These are phyloP conservation scores for Platypus cylindrus DNA, from an alignment of 2,888 invertebrate genomes.

Conservation along the genomic window DNA sequence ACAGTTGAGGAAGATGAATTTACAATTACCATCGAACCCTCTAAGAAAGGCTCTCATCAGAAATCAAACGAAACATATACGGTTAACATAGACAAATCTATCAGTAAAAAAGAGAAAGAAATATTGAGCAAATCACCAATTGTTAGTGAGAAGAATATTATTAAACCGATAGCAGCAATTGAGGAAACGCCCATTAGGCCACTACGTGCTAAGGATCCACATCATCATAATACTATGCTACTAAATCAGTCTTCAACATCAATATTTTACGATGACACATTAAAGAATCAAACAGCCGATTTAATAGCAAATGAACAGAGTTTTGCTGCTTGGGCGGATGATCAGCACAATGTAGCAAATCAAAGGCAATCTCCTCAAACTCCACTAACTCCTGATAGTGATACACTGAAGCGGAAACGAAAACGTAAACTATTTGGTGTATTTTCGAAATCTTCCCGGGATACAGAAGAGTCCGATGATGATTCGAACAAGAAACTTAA, in stretches of 20 bases:
- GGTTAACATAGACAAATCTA: slow-evolving; percentile 24
- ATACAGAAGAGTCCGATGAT: slow-evolving; percentile 28
- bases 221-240: slow-evolving; percentile 26
- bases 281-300: slow-evolving; percentile 25
- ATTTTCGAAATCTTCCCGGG: slow-evolving; percentile 28
- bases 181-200: slow-evolving; percentile 20
- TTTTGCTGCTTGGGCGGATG: slow-evolving; percentile 26
- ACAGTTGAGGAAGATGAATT: slow-evolving; percentile 29
- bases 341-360: slow-evolving; percentile 18
- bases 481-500: slow-evolving; percentile 30
- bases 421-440: slow-evolving; percentile 26
- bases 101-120: slow-evolving; percentile 24
- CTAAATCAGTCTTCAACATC: slow-evolving; percentile 13
- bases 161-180: slow-evolving; percentile 19
- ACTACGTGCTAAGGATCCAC: slow-evolving; percentile 21
- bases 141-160: slow-evolving; percentile 21
- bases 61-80: slow-evolving; percentile 27
- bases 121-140: slow-evolving; percentile 24
- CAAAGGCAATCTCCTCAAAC: neutral
- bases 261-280: slow-evolving; percentile 3
- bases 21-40: slow-evolving; percentile 27
- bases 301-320: slow-evolving; percentile 29
- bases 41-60: slow-evolving; percentile 23
- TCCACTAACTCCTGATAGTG: slow-evolving; percentile 18
- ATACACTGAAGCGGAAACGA: slow-evolving; percentile 24